Evolutionary conservation across 2,888 invertebrate genomes (phyloP).

Genomic region (Leucoma salicis): DNA sequence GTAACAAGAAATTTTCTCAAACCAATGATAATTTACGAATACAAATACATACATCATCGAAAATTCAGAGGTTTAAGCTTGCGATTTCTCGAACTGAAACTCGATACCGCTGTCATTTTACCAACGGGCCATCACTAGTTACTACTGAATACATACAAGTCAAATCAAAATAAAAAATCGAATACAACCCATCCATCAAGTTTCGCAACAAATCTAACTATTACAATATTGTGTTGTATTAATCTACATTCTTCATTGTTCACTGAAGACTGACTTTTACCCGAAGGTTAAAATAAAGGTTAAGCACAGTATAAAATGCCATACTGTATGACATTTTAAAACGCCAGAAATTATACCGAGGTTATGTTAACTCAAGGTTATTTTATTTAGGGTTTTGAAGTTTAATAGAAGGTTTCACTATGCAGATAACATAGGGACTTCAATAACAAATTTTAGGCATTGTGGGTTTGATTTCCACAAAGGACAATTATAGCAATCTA

Average conservation of each 20-base stretch:
- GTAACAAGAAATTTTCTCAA: no score
- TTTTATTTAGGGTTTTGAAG: background rate
- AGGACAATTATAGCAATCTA: no score
- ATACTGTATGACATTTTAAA: slow-evolving; percentile 35
- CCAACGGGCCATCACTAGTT: no score
- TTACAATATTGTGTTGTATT: slow-evolving; percentile 32
- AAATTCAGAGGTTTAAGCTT: no score
- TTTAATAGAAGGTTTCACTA: no score
- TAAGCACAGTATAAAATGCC: slow-evolving; percentile 29
- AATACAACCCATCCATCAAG: slow-evolving; percentile 38
- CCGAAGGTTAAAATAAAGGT: slow-evolving; percentile 35
- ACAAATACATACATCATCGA: no score
- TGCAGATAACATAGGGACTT: background rate
- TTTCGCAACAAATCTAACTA: slow-evolving; percentile 38
- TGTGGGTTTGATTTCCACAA: no score
- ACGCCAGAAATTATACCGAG: slow-evolving; percentile 22
- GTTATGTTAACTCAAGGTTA: slow-evolving; percentile 6
- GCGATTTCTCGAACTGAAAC: no score
- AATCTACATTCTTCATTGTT: slow-evolving; percentile 37
- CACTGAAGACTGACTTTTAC: slow-evolving; percentile 36
- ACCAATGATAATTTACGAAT: no score
- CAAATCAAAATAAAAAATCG: slow-evolving; percentile 23
- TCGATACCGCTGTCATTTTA: no score
- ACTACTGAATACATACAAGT: no score
- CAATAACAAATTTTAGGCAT: no score